phyloP scores from a whole-genome alignment of 2,888 invertebrate genomes.

The Tinea pellionella region DNA sequence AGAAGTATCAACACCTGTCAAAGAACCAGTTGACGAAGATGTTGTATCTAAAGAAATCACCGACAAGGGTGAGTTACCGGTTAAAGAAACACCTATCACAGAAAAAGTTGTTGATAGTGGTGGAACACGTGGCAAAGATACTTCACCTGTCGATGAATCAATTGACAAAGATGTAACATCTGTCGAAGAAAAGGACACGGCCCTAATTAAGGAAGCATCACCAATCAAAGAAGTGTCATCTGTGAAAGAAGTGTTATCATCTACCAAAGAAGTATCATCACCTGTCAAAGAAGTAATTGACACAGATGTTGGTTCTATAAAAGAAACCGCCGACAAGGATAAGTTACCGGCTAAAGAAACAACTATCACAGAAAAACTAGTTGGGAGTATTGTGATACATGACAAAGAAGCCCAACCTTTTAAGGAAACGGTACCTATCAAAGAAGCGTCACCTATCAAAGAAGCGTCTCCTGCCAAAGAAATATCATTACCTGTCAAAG shows the following conservation, averaged over 20 bases:
- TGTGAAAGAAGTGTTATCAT: no score
- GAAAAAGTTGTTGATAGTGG: background rate
- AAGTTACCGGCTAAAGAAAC: background rate
- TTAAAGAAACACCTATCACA: background rate
- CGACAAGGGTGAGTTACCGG: no score
- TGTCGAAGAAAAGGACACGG: no score
- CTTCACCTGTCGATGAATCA: background rate
- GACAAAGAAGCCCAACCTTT: no score
- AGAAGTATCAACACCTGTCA: background rate
- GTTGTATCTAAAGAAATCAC: background rate
- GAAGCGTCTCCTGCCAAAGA: background rate
- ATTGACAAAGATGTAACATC: background rate
- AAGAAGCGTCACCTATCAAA: no score
- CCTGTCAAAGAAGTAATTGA: background rate
- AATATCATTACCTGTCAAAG: background rate
- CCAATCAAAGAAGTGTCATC: no score
- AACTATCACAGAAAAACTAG: background rate
- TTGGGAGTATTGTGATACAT: no score
- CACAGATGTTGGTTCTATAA: background rate
- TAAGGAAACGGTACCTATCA: no score
- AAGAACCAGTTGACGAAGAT: background rate
- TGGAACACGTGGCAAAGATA: no score
- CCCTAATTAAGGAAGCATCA: no score
- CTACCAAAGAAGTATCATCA: background rate
- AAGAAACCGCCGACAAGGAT: background rate